phyloP scores from a whole-genome alignment of 2,113 vertebrate genomes.

The Bathybates hornii region DNA sequence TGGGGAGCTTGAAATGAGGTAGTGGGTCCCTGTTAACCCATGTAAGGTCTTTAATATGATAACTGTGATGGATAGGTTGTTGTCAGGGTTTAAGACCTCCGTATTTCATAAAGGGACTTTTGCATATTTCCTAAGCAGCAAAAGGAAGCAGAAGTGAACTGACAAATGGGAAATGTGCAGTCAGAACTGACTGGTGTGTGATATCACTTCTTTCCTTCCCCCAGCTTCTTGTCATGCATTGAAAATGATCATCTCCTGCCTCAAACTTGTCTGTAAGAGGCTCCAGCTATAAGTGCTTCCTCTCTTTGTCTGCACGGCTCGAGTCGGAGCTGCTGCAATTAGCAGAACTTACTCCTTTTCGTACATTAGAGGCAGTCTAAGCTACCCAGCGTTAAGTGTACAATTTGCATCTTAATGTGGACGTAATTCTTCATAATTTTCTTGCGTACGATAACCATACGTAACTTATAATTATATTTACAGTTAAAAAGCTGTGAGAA shows the following conservation, averaged over 20 bases:
- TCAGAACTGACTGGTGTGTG: background rate
- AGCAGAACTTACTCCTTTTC: background rate
- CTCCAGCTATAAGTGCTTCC: background rate
- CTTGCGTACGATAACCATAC: background rate
- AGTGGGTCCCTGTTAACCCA: background rate
- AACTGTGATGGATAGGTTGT: background rate
- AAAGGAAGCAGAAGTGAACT: background rate
- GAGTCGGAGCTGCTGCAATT: background rate
- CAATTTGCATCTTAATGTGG: background rate
- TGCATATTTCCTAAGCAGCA: background rate
- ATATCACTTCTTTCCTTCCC: background rate
- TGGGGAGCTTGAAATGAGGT: background rate
- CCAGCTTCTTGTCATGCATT: background rate
- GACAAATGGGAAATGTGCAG: background rate
- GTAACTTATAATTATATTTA: background rate
- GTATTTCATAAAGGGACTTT: background rate
- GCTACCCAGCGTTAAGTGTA: background rate
- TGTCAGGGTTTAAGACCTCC: background rate
- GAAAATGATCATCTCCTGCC: background rate
- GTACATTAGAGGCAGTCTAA: background rate
- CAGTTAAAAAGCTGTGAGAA: background rate
- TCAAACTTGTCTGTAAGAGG: background rate
- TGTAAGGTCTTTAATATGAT: background rate
- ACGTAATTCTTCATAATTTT: background rate
- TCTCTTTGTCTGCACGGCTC: background rate